Evolutionary conservation across 2,797 vertebrate species (phyloP), one percentile per base, ranked within the genome.

Genomic region (Malacoctenus gilli): DNA sequence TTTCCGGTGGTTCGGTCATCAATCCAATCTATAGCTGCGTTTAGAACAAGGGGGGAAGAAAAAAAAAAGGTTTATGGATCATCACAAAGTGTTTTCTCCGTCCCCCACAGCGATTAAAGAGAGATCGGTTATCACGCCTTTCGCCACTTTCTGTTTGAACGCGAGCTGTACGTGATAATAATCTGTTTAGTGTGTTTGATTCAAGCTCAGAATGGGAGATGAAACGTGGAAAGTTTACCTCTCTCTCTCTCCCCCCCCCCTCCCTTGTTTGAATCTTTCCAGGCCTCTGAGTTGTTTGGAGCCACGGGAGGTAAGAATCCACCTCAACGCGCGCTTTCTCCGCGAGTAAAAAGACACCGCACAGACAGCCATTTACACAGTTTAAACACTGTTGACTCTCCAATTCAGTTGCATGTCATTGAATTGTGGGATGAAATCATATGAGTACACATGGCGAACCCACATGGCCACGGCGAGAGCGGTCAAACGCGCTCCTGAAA

Each of bases 351-450:
- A 9, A 47, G 28, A 57, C 31, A 20, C 12, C 5, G 15, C 25
- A 16, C n/a, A 22, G 16, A 51, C 28, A 34, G 34, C 15, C 1
- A 41, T 39, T 64, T 25, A 12, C 39, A 16, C 23, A 39, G 9
- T 25, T 4, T 47, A 14, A 36, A 15, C 13, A 13, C 3, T 55
- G 11, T 18, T 41, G 10, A 34, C 16, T 46, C 10, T 25, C 13
- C 20, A 25, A 14, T 39, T 44, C 4, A 21, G 8, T 37, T 44
- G 19, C 5, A 34, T 56, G 44, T 30, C 34, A 66, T 55, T 28
- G 8, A 44, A 59, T 25, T 32, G 28, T 41, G 4, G 23, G 42
- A 40, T 21, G 21, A 65, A 63, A 18, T 60, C 35, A 68, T 43
- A 37, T 20, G 47, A 58, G 44, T 47, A 12, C 14, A 5, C 30